A percentile compares a stretch with the other conserved stretches of the same genome.
Evolutionary conservation across 2,888 invertebrate species (phyloP).

Genomic region (Polydrusus tereticollis): DNA sequence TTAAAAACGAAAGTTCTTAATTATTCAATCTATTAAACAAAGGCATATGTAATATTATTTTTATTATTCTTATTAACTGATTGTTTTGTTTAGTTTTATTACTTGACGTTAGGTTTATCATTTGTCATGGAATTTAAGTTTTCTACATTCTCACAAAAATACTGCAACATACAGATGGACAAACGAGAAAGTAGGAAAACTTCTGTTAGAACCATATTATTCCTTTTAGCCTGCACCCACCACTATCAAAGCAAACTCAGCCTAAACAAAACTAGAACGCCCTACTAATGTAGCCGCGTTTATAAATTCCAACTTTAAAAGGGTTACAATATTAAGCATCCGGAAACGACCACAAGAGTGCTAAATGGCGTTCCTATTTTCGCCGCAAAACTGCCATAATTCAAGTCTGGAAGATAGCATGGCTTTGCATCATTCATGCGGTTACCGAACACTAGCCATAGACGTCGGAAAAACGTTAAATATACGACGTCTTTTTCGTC

Average conservation of each 20-base stretch:
- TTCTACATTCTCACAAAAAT: too few relatives aligned
- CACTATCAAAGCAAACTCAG: background rate
- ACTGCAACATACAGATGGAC: too few relatives aligned
- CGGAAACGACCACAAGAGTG: constrained; percentile 37
- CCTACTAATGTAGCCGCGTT: background rate
- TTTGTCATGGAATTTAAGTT: too few relatives aligned
- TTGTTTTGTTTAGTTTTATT: too few relatives aligned
- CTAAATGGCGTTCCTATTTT: constrained; percentile 49
- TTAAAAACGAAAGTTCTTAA: too few relatives aligned
- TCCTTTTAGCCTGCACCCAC: background rate
- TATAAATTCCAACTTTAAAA: constrained; percentile 19
- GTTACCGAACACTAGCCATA: constrained; percentile 43
- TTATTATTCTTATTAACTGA: too few relatives aligned
- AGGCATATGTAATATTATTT: too few relatives aligned
- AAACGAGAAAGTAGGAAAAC: too few relatives aligned
- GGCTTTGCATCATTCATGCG: constrained; percentile 50
- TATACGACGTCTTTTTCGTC: constrained; percentile 43
- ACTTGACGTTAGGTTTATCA: too few relatives aligned
- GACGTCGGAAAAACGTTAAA: constrained; percentile 42
- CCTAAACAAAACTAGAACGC: background rate
- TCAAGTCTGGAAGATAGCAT: constrained; percentile 48
- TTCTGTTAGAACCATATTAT: background rate
- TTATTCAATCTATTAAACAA: too few relatives aligned
- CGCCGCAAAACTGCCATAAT: constrained; percentile 50
- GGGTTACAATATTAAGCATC: constrained; percentile 23